These are phyloP conservation scores for Cathartes aura DNA, from an alignment of 2,113 vertebrate species.

Conservation along the genomic window DNA sequence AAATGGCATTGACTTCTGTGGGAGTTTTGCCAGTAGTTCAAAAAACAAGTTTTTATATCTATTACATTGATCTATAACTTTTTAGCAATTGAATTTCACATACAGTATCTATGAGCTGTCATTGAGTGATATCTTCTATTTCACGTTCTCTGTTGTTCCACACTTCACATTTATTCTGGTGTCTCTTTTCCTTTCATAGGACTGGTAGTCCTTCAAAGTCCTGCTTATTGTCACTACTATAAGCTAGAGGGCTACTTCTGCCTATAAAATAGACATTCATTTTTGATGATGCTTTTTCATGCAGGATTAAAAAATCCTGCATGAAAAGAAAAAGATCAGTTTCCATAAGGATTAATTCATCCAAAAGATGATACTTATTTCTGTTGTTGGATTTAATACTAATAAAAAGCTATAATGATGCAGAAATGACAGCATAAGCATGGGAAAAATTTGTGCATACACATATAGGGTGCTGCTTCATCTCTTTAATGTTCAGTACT, in stretches of 20 bases:
- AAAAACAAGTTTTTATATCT: neutral
- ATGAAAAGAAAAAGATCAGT: neutral
- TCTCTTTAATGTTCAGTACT: neutral
- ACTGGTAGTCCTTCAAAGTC: neutral
- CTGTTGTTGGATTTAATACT: neutral
- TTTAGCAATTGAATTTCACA: neutral
- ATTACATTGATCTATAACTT: neutral
- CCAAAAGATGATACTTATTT: neutral
- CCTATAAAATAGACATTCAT: neutral
- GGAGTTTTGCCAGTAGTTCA: neutral
- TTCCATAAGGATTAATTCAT: neutral
- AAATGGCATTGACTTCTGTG: neutral
- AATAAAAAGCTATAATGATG: neutral
- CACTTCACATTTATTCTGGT: neutral
- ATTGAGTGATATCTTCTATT: neutral
- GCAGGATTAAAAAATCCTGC: neutral
- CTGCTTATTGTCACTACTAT: neutral
- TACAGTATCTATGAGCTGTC: neutral
- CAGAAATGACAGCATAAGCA: neutral
- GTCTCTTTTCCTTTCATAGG: neutral
- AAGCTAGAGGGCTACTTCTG: neutral
- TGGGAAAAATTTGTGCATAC: neutral
- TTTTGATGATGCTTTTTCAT: neutral
- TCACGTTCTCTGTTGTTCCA: neutral
- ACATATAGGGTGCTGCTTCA: neutral